phyloP scores from a whole-genome alignment of 2,888 invertebrate species.

The Chloromyia formosa region DNA sequence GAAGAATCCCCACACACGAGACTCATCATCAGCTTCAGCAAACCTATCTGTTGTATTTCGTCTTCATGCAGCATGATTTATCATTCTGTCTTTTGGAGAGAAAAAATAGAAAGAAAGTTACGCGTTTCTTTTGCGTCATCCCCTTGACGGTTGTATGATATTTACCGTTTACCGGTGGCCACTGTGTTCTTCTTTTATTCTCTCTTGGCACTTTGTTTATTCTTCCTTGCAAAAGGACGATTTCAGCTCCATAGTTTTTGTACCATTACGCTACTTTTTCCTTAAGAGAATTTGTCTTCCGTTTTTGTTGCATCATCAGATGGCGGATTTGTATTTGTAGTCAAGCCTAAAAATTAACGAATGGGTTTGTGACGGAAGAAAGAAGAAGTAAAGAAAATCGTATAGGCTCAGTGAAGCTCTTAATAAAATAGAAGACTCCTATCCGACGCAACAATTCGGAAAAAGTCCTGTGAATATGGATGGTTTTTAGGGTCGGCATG shows the following conservation, averaged over 20 bases:
- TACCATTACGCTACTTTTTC: constrained; percentile 19
- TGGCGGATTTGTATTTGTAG: neutral
- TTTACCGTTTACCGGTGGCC: neutral
- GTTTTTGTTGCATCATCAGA: constrained; percentile 11
- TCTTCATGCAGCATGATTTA: constrained; percentile 24
- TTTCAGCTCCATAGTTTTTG: neutral
- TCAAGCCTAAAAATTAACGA: neutral
- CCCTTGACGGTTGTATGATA: too few species aligned
- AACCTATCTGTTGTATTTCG: constrained; percentile 17
- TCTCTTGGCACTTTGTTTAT: too few species aligned
- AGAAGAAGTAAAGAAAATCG: constrained; percentile 3
- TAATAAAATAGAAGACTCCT: constrained; percentile 19
- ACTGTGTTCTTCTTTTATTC: neutral
- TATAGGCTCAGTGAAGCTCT: constrained; percentile 9
- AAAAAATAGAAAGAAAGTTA: neutral
- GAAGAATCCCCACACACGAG: neutral
- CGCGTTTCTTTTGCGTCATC: neutral
- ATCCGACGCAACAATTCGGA: neutral
- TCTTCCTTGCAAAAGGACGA: too few species aligned
- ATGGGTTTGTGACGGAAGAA: constrained; percentile 1
- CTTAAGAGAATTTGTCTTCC: too few species aligned
- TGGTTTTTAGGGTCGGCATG: neutral
- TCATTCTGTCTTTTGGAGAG: constrained; percentile 29
- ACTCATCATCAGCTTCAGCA: constrained; percentile 14
- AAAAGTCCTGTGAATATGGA: neutral